Percentiles rank a stretch among this genome's conserved stretches.
phyloP scores from a whole-genome alignment of 2,888 invertebrate species.

The Camptogramma bilineatum region DNA sequence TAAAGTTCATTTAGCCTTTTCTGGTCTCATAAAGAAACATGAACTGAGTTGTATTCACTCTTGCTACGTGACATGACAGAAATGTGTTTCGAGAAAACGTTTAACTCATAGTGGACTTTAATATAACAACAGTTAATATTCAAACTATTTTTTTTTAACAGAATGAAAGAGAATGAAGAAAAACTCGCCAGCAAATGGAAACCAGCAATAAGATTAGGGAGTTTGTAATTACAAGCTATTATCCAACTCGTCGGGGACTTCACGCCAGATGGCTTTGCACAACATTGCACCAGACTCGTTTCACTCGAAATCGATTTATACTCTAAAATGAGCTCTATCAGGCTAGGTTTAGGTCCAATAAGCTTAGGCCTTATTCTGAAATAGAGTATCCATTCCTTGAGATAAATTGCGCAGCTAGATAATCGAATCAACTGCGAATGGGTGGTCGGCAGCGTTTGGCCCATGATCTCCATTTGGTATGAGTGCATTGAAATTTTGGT shows the following conservation, averaged over 20 bases:
- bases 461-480: not conserved
- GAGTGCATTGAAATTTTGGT: not conserved
- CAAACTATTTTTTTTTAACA: not conserved
- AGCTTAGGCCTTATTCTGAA: not conserved
- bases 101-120: not conserved
- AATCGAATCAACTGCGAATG: not conserved
- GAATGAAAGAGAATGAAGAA: not conserved
- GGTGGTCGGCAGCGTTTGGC: not conserved
- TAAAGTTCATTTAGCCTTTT: constrained; percentile 58
- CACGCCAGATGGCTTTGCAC: constrained; percentile 15
- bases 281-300: not conserved
- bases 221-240: constrained; percentile 15
- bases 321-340: not conserved
- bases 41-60: too few relatives aligned
- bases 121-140: too few relatives aligned
- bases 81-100: not conserved
- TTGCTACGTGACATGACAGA: too few relatives aligned
- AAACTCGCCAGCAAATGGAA: constrained; percentile 12
- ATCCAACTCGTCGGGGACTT: constrained; percentile 9
- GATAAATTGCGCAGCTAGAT: not conserved
- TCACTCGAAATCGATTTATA: not conserved
- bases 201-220: constrained; percentile 11
- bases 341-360: not conserved
- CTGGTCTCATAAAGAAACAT: constrained; percentile 67
- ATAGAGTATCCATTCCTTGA: not conserved